Evolutionary conservation across 1,140 invertebrate genomes (phyloP).

Genomic region (Apis dorsata): DNA sequence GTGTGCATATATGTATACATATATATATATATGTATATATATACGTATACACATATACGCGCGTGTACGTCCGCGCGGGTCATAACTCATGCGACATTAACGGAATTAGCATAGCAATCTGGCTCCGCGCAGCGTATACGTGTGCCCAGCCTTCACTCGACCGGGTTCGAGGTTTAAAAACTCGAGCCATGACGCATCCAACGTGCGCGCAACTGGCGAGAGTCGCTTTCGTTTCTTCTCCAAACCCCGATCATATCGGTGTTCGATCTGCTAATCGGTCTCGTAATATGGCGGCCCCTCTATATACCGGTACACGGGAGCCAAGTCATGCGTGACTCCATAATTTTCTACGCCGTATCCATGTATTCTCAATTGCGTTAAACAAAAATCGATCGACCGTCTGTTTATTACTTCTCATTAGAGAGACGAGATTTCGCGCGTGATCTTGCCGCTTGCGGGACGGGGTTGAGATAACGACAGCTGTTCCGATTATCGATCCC

Average conservation of each 20-base stretch:
- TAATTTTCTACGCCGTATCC: constrained; percentile 24
- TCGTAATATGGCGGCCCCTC: constrained; percentile 7
- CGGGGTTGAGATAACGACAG: constrained; percentile 14
- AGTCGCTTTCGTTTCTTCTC: constrained; percentile 60
- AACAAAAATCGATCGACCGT: constrained; percentile 30
- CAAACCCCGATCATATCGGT: constrained; percentile 53
- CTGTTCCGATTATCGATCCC: constrained; percentile 38
- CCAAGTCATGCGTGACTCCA: constrained; percentile 44
- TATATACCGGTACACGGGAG: neutral
- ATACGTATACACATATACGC: neutral
- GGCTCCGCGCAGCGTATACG: constrained; percentile 28
- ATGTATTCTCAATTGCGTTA: constrained; percentile 35
- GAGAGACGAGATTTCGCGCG: constrained; percentile 15
- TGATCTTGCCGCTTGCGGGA: neutral
- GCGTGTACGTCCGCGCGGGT: constrained; percentile 2
- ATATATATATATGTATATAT: too few species aligned
- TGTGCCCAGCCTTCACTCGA: constrained; percentile 28
- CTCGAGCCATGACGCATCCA: constrained; percentile 34
- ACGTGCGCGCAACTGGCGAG: neutral
- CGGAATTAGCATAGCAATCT: constrained; percentile 74
- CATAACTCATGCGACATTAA: constrained; percentile 75
- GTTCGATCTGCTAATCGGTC: constrained; percentile 35
- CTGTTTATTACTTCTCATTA: constrained; percentile 49
- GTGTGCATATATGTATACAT: neutral
- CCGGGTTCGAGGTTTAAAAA: constrained; percentile 30